These are phyloP conservation scores for Blera fallax DNA, from an alignment of 2,888 invertebrate genomes.

Conservation along the genomic window DNA sequence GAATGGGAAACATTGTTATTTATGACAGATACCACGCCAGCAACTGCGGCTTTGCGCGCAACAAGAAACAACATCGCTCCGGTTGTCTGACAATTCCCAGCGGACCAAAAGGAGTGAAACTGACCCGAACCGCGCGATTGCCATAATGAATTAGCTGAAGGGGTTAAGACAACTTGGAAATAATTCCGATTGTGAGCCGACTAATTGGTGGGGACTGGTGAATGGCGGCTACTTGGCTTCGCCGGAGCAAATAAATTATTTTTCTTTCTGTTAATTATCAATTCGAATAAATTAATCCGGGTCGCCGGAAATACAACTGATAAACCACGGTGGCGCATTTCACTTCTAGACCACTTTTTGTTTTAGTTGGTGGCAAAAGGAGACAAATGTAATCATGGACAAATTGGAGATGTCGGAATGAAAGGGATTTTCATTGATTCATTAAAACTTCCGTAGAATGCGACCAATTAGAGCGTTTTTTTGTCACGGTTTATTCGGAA, in stretches of 20 bases:
- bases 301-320: conserved; percentile 59
- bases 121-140: conserved; percentile 23
- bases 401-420: not conserved
- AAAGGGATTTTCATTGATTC: not conserved
- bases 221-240: conserved; percentile 47
- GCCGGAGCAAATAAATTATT: conserved; percentile 59
- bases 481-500: not conserved
- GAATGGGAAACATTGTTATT: conserved; percentile 56
- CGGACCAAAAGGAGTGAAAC: conserved; percentile 27
- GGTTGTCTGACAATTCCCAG: conserved; percentile 42
- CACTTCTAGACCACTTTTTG: not conserved
- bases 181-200: conserved; percentile 27
- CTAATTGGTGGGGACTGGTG: conserved; percentile 58
- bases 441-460: not conserved
- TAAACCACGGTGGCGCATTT: conserved; percentile 18
- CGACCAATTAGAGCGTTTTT: conserved; percentile 3
- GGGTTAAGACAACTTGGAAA: conserved; percentile 42
- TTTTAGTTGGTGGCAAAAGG: not conserved
- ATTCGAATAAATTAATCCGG: conserved; percentile 65
- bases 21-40: conserved; percentile 20
- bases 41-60: conserved; percentile 19
- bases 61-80: conserved; percentile 20
- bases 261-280: conserved; percentile 60
- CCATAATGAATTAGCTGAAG: conserved; percentile 45
- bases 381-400: not conserved